Conservation (phyloP, 2,113 vertebrate genomes). For the Camelus dromedarius region DNA sequence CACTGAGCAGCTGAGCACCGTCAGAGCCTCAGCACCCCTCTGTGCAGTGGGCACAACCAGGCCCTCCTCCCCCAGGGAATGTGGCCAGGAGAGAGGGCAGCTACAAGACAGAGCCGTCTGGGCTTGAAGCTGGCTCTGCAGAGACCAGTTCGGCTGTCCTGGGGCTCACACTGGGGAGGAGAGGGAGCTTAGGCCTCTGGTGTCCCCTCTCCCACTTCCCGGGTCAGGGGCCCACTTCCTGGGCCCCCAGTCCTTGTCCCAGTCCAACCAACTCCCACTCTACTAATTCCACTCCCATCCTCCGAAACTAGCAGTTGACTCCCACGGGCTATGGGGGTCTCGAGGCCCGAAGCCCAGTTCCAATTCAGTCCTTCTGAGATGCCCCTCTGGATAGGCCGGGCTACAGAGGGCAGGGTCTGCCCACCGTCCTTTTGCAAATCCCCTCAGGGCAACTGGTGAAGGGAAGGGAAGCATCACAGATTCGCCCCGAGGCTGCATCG, state of each 20-base stretch:
- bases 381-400: not conserved
- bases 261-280: rapidly evolving
- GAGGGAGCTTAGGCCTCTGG: no score
- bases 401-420: no score
- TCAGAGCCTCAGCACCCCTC: not conserved
- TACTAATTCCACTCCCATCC: rapidly evolving
- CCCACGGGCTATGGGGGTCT: rapidly evolving
- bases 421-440: rapidly evolving
- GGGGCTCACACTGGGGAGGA: not conserved
- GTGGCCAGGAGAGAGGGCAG: not conserved
- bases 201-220: not conserved
- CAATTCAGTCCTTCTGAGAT: no score
- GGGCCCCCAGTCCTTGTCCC: no score
- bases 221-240: not conserved
- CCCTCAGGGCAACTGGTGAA: no score
- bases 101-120: not conserved
- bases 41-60: no score
- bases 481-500: not conserved
- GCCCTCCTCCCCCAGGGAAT: not conserved
- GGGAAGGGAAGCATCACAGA: no score
- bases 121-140: not conserved
- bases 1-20: no score
- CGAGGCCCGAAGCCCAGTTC: not conserved
- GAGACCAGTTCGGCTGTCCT: not conserved
- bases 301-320: not conserved